Conservation (phyloP, 1,140 invertebrate species). For the Choristoneura fumiferana region DNA sequence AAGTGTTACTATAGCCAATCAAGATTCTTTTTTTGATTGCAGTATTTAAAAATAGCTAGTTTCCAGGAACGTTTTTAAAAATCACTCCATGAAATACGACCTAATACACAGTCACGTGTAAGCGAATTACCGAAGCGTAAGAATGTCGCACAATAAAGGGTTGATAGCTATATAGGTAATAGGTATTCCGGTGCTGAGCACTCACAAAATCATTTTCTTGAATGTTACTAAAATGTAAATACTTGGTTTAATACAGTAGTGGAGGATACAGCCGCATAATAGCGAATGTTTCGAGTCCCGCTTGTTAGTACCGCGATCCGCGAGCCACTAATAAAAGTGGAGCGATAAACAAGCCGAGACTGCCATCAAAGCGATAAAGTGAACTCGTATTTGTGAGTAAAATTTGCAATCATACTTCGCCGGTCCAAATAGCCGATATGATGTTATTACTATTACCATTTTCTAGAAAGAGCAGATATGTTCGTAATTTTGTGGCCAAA, state of each 20-base stretch:
- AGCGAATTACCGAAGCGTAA: too few species aligned
- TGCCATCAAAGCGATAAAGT: slow-evolving; percentile 44
- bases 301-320: slow-evolving; percentile 45
- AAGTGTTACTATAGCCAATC: too few species aligned
- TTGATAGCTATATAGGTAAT: too few species aligned
- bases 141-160: too few species aligned
- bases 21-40: too few species aligned
- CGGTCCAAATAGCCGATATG: slow-evolving; percentile 36
- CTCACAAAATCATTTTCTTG: slow-evolving; percentile 51
- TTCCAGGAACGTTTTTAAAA: too few species aligned
- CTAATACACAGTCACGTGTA: too few species aligned
- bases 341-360: slow-evolving; percentile 43
- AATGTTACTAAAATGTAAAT: slow-evolving; percentile 47
- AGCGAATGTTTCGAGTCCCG: slow-evolving; percentile 45
- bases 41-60: too few species aligned
- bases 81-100: too few species aligned
- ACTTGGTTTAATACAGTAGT: slow-evolving; percentile 44
- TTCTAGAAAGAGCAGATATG: too few species aligned
- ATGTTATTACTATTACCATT: slow-evolving; percentile 50
- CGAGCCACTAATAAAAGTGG: slow-evolving; percentile 39
- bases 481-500: too few species aligned
- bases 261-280: slow-evolving; percentile 40
- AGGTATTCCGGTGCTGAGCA: slow-evolving; percentile 20
- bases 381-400: slow-evolving; percentile 48
- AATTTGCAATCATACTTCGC: slow-evolving; percentile 54